Evolutionary conservation across 2,888 invertebrate species (phyloP).

Genomic region (Aphidius colemani): DNA sequence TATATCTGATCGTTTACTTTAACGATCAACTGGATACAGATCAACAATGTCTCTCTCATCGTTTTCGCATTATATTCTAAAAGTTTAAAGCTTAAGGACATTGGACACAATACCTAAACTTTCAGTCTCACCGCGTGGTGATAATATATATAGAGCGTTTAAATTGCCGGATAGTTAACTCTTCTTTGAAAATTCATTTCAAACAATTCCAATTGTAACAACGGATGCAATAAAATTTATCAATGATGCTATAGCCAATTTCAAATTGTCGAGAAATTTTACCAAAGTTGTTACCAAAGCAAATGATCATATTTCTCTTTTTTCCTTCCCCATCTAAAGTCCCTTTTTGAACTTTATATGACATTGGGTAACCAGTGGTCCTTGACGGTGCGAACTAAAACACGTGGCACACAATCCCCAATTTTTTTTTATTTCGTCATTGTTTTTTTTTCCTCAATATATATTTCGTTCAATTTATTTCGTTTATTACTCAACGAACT

Average conservation of each 20-base stretch:
- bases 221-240: no score
- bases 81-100: no score
- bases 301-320: conserved; percentile 24
- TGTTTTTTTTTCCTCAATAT: conserved; percentile 30
- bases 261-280: neutral
- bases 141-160: no score
- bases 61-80: neutral
- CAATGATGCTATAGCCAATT: neutral
- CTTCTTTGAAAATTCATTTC: no score
- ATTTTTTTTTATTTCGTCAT: conserved; percentile 34
- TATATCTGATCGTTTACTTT: conserved; percentile 36
- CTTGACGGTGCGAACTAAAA: conserved; percentile 49
- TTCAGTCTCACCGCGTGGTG: no score
- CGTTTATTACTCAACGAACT: neutral
- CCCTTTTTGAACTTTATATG: no score
- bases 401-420: conserved; percentile 45
- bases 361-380: conserved; percentile 28
- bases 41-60: neutral
- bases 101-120: no score
- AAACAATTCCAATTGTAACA: no score
- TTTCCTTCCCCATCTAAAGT: conserved; percentile 13
- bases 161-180: no score
- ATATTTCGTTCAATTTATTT: conserved; percentile 18
- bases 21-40: conserved; percentile 31
- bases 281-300: no score